Evolutionary conservation across 2,888 invertebrate genomes (phyloP).

Genomic region (Agrenia bidenticulata): DNA sequence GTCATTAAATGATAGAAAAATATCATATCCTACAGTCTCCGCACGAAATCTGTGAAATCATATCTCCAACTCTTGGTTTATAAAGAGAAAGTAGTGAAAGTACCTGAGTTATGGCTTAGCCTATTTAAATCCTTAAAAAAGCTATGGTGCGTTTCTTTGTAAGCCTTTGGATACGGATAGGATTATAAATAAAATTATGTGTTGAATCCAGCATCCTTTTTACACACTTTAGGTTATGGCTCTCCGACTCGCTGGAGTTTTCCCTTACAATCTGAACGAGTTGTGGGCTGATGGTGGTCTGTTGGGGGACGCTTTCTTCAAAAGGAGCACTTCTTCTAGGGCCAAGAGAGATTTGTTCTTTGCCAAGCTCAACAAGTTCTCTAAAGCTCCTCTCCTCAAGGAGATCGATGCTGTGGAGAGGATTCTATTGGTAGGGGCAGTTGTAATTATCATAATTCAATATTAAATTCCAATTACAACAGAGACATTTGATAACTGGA

Average conservation of each 20-base stretch:
- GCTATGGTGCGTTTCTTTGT: too few species aligned
- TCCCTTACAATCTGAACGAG: conserved; percentile 47
- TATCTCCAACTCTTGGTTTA: too few species aligned
- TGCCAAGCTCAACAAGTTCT: conserved; percentile 42
- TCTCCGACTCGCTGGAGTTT: conserved; percentile 41
- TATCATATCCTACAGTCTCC: too few species aligned
- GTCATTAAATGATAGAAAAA: too few species aligned
- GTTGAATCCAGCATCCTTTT: not conserved
- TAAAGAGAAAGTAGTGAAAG: too few species aligned
- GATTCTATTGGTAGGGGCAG: conserved; percentile 43
- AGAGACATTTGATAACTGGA: too few species aligned
- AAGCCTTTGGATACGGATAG: not conserved
- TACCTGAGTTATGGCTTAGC: too few species aligned
- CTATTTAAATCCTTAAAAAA: too few species aligned
- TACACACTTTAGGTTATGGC: conserved; percentile 39
- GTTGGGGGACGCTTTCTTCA: conserved; percentile 27
- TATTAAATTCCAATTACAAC: too few species aligned
- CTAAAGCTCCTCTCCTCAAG: conserved; percentile 45
- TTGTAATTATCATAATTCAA: conserved; percentile 6
- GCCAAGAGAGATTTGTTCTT: conserved; percentile 43
- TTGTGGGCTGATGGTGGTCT: conserved; percentile 32
- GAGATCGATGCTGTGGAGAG: conserved; percentile 46
- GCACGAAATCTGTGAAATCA: too few species aligned
- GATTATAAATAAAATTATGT: not conserved
- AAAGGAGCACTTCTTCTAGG: conserved; percentile 27